Base-by-base conservation (phyloP, 1,140 invertebrate species). In the Glossosoma conforme region DNA sequence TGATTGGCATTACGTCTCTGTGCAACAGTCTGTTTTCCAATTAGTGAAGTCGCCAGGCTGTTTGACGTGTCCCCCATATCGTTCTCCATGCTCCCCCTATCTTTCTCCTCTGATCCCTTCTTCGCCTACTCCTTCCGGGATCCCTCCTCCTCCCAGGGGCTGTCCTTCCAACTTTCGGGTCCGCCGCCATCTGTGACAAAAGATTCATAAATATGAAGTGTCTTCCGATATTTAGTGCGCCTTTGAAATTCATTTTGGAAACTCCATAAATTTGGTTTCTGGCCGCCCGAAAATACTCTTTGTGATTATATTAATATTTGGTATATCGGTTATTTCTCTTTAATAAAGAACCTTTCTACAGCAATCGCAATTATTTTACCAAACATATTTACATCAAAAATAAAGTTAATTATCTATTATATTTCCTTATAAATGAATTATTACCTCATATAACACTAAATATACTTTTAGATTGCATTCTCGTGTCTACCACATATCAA, bases 1-100 rank as follows among this genome's bases (percentile, higher is more conserved):
- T n/a, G n/a, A n/a, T n/a, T n/a, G n/a, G 15, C 45, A 48, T 48
- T 35, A 48, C 45, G 35, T 48, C 45, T 35, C 45, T 48, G 52
- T 44, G 41, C 45, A 49, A 46, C 52, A 54, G 45, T 54, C 52
- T 49, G 52, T 54, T 54, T 54, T 44, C 52, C 52, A 54, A 54
- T 54, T 54, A 54, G 52, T 28, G 44, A 22, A 38, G 44, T 28
- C 43, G 44, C 41, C 36, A 41, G 47, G 43, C 44, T 53, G 41
- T 53, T 53, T 46, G 51, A 53, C 51, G 43, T 30, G 45, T 32
- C 52, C 15, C 40, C 36, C 32, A 32, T 15, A 13, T 5, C 32
- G 11, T 15, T 11, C 3, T 33, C 22, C 15, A 41, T 14, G 41
- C 19, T 44, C 21, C 38, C 10, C 47, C 38, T 42, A 18, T 44